phyloP scores from a whole-genome alignment of 2,888 invertebrate species.

The Mellilla xanthometata region DNA sequence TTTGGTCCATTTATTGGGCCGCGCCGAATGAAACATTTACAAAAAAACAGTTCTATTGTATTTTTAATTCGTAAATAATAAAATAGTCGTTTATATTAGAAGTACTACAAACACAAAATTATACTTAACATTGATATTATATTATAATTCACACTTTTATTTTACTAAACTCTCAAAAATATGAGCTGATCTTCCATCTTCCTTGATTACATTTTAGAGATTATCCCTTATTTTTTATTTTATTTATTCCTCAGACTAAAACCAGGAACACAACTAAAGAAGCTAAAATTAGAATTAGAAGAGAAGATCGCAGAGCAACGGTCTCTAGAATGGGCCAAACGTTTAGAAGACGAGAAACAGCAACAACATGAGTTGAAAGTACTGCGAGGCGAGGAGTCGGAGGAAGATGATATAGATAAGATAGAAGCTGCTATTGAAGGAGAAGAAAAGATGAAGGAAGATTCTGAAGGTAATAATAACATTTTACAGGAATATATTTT shows the following conservation, averaged over 20 bases:
- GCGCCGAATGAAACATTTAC: no score
- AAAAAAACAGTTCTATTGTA: no score
- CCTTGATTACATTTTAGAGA: no score
- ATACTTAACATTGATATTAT: no score
- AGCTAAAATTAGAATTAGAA: conserved; percentile 87
- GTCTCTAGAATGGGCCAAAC: conserved; percentile 86
- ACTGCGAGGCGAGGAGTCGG: conserved; percentile 54
- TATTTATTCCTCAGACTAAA: conserved; percentile 64
- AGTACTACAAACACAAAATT: no score
- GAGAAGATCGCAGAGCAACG: conserved; percentile 87
- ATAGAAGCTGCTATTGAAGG: conserved; percentile 62
- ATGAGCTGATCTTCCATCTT: no score
- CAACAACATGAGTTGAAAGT: conserved; percentile 65
- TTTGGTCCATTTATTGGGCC: no score
- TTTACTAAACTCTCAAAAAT: no score
- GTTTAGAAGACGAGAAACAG: conserved; percentile 76
- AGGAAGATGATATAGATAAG: conserved; percentile 66
- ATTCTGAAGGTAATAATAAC: conserved; percentile 27
- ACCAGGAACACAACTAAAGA: conserved; percentile 88
- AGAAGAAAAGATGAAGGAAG: conserved; percentile 46
- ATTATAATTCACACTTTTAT: no score
- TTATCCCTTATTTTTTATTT: not conserved
- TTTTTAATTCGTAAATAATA: no score
- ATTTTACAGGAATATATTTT: not conserved
- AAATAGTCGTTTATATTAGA: no score